Percentiles rank a stretch among this genome's conserved stretches.
phyloP scores from a whole-genome alignment of 2,113 vertebrate genomes.

The Athene noctua region DNA sequence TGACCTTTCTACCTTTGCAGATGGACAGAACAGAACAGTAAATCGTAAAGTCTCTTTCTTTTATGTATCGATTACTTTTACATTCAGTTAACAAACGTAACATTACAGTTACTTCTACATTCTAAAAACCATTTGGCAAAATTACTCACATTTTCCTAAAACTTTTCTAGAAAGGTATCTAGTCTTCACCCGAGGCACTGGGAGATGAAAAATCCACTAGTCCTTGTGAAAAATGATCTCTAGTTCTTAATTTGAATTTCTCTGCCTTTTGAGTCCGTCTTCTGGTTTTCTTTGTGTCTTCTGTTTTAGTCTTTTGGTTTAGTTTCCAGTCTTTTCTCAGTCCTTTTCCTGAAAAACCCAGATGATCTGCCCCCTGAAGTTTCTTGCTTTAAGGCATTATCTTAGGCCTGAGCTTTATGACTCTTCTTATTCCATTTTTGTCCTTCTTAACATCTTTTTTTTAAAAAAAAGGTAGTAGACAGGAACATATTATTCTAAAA shows the following conservation, averaged over 20 bases:
- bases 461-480: background rate
- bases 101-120: too few relatives aligned
- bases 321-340: background rate
- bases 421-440: background rate
- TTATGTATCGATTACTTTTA: background rate
- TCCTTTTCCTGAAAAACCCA: background rate
- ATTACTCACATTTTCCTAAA: background rate
- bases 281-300: background rate
- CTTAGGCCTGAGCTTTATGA: background rate
- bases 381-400: background rate
- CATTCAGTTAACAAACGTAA: too few relatives aligned
- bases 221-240: background rate
- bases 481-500: background rate
- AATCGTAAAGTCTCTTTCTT: background rate
- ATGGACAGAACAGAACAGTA: background rate
- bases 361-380: background rate
- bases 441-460: background rate
- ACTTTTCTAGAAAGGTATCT: background rate
- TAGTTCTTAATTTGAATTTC: background rate
- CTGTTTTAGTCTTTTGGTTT: background rate
- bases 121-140: background rate
- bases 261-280: background rate
- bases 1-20: background rate
- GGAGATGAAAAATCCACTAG: background rate
- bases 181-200: background rate